Evolutionary conservation across 2,797 vertebrate genomes (phyloP).

Genomic region (Tiaroga cobitis): DNA sequence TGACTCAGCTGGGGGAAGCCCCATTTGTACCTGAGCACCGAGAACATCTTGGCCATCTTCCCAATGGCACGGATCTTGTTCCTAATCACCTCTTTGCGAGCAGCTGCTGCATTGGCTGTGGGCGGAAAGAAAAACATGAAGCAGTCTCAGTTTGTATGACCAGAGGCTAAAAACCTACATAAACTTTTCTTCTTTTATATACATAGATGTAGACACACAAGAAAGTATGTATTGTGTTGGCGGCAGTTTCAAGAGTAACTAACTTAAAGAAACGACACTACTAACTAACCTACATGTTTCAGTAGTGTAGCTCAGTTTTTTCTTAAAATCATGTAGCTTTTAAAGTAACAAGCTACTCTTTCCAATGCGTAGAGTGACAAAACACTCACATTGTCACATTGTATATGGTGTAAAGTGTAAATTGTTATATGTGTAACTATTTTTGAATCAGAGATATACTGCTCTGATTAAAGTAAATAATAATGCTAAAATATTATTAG

Average conservation of each 20-base stretch:
- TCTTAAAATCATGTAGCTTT: not conserved
- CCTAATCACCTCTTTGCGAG: slow-evolving; percentile 84
- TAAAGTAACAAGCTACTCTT: slow-evolving; percentile 8
- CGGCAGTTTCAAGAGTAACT: not conserved
- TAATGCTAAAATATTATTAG: not conserved
- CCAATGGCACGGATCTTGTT: slow-evolving; percentile 87
- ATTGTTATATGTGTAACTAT: too few relatives aligned
- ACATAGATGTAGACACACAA: not conserved
- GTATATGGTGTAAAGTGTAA: not conserved
- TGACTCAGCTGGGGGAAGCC: slow-evolving; percentile 37
- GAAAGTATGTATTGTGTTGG: slow-evolving; percentile 1
- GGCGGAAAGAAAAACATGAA: slow-evolving; percentile 45
- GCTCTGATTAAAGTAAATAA: not conserved
- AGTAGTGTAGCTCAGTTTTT: not conserved
- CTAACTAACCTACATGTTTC: not conserved
- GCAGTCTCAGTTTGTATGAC: slow-evolving; percentile 32
- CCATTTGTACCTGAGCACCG: slow-evolving; percentile 79
- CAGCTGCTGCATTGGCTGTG: slow-evolving; percentile 83
- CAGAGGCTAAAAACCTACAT: slow-evolving; percentile 29
- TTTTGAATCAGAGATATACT: not conserved
- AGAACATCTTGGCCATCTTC: slow-evolving; percentile 88
- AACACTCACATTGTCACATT: not conserved
- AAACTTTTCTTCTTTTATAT: slow-evolving; percentile 30
- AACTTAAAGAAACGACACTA: not conserved
- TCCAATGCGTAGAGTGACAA: not conserved